phyloP scores from a whole-genome alignment of 2,888 invertebrate genomes.

The Tenthredo notha region DNA sequence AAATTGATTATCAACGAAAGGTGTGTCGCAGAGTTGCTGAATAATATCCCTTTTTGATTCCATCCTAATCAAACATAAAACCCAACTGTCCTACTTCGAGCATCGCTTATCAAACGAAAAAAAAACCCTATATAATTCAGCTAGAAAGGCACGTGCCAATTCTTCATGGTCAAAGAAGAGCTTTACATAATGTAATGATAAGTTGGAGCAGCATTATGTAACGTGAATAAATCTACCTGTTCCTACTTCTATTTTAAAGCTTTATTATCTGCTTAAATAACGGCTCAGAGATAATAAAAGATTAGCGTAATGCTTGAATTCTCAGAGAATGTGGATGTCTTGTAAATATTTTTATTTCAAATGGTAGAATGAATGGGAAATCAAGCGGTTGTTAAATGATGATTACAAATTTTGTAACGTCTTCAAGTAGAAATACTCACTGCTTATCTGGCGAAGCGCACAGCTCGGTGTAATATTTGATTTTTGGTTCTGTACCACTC shows the following conservation, averaged over 20 bases:
- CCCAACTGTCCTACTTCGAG: background rate
- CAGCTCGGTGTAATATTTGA: constrained; percentile 98
- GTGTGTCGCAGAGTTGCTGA: background rate
- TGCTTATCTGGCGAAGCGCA: constrained; percentile 84
- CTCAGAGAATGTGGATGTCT: background rate
- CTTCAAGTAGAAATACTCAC: constrained; percentile 76
- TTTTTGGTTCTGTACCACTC: constrained; percentile 99
- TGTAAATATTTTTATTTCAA: background rate
- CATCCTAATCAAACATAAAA: background rate
- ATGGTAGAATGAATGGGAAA: no score
- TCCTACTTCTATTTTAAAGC: background rate
- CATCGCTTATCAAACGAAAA: background rate
- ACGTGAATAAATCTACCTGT: background rate
- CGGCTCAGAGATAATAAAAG: background rate
- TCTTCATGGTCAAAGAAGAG: background rate
- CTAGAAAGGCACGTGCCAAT: background rate
- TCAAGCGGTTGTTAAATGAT: background rate
- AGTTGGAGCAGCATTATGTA: background rate
- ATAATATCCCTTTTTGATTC: background rate
- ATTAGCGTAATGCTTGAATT: no score
- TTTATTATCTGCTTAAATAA: background rate
- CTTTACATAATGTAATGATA: background rate
- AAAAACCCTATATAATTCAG: background rate
- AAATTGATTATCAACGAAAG: constrained; percentile 29
- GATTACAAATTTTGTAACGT: constrained; percentile 45